A percentile compares a stretch with the other conserved stretches of the same genome.
phyloP scores from a whole-genome alignment of 2,797 vertebrate genomes.

The Pogoniulus pusillus region DNA sequence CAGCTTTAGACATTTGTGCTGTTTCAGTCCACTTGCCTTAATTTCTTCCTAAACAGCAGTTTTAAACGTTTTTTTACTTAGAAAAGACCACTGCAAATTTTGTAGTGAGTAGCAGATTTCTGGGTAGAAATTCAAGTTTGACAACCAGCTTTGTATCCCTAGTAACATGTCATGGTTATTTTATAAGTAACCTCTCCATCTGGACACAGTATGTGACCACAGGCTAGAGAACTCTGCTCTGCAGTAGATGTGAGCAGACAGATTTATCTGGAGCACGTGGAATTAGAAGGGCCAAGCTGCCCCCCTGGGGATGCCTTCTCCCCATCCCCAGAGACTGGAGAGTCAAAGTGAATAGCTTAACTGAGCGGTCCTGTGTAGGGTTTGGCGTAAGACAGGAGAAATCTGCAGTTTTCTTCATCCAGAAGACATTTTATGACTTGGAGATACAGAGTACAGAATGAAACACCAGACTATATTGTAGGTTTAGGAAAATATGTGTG shows the following conservation, averaged over 20 bases:
- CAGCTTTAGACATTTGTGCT: background rate
- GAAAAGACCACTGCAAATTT: background rate
- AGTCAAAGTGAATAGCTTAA: background rate
- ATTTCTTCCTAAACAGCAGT: background rate
- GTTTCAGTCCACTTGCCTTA: background rate
- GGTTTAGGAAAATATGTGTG: background rate
- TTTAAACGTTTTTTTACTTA: background rate
- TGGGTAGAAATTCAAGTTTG: background rate
- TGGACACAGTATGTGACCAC: background rate
- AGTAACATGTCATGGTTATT: background rate
- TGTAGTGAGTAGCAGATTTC: background rate
- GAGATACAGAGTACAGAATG: background rate
- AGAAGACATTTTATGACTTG: background rate
- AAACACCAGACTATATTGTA: background rate
- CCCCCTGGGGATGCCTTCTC: background rate
- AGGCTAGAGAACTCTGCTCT: background rate
- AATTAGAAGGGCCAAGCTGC: background rate
- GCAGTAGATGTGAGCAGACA: background rate
- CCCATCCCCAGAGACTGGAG: background rate
- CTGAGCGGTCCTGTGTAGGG: fast-evolving
- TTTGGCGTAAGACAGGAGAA: background rate
- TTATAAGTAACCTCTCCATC: constrained; percentile 7
- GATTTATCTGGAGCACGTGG: background rate
- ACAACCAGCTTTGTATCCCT: background rate
- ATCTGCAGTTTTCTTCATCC: background rate